phyloP scores from a whole-genome alignment of 2,113 vertebrate species.

The Phalacrocorax pelagicus region DNA sequence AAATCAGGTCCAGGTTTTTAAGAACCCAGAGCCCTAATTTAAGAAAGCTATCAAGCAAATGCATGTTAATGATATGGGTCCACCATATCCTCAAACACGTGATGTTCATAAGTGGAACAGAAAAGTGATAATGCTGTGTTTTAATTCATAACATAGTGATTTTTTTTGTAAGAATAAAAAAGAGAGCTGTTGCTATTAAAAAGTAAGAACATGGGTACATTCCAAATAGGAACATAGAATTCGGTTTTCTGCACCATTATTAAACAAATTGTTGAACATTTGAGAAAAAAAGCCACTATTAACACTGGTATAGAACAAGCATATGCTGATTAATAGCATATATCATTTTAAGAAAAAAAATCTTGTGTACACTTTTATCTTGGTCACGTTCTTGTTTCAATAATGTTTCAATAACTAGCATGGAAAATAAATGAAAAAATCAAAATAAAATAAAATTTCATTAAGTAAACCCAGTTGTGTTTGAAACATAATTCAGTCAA shows the following conservation, averaged over 20 bases:
- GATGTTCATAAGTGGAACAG: neutral
- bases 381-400: neutral
- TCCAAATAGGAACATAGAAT: neutral
- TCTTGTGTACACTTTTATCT: neutral
- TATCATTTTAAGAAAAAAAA: neutral
- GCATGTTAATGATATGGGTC: slow-evolving; percentile 1
- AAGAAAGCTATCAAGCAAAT: neutral
- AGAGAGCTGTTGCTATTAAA: neutral
- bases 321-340: neutral
- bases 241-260: neutral
- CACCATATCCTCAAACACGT: neutral
- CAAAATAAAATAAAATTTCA: too few relatives aligned
- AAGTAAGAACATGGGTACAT: neutral
- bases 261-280: neutral
- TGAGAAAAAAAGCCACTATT: neutral
- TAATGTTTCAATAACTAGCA: too few relatives aligned
- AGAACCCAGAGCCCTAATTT: neutral
- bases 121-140: neutral
- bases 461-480: too few relatives aligned
- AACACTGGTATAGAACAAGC: neutral
- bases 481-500: too few relatives aligned
- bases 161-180: neutral
- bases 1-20: slow-evolving; percentile 56
- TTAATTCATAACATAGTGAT: neutral
- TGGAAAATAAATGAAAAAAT: too few relatives aligned